A percentile compares a stretch with the other conserved stretches of the same genome.
Evolutionary conservation across 2,797 vertebrate species (phyloP).

Genomic region (Hoplostethus atlanticus): DNA sequence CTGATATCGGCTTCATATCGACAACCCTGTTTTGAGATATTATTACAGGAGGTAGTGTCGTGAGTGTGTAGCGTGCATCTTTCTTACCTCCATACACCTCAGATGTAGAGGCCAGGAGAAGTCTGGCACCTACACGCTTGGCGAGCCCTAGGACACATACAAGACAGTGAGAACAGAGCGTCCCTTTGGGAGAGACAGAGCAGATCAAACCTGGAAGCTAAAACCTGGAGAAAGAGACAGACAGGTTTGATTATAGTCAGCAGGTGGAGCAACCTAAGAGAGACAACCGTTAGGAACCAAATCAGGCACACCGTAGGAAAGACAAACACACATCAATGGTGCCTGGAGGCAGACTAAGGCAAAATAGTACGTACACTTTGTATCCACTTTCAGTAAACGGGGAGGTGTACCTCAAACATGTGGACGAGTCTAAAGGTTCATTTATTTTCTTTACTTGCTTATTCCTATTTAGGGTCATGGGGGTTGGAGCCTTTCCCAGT

Average conservation of each 20-base stretch:
- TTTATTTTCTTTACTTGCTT: too few species aligned
- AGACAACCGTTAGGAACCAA: too few species aligned
- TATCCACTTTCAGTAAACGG: too few species aligned
- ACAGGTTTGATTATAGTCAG: neutral
- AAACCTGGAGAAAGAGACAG: neutral
- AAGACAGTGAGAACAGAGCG: conserved; percentile 20
- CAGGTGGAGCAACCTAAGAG: neutral
- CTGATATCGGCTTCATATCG: too few species aligned
- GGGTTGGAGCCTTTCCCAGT: too few species aligned
- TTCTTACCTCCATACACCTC: conserved; percentile 98
- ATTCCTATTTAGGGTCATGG: too few species aligned
- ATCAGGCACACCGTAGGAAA: too few species aligned
- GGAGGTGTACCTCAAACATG: too few species aligned
- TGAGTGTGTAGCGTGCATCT: neutral
- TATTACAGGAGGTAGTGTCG: neutral
- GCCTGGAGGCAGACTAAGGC: too few species aligned
- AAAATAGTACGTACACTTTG: too few species aligned
- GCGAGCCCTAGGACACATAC: conserved; percentile 88
- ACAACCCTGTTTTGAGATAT: neutral
- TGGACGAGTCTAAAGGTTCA: too few species aligned
- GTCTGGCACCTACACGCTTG: conserved; percentile 96
- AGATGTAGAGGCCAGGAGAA: conserved; percentile 96
- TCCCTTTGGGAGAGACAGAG: neutral
- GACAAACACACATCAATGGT: too few species aligned
- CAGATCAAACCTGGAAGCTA: neutral